Percentiles rank a stretch among this genome's conserved stretches.
Conservation (phyloP, 2,113 vertebrate species). For the Caranx melampygus region DNA sequence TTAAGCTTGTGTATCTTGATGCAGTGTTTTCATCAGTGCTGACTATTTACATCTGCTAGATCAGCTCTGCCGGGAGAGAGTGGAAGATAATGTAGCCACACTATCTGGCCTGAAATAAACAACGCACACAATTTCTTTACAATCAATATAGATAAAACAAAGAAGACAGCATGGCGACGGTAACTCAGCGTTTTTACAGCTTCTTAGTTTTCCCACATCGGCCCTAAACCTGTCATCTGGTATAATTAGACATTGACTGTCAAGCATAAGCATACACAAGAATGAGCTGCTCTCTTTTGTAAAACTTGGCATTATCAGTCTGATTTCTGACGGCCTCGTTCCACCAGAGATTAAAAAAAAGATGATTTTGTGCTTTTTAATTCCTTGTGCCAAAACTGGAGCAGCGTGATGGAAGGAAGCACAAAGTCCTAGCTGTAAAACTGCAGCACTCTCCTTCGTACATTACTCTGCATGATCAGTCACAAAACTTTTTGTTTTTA, state of each 20-base stretch:
- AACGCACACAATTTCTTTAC: not conserved
- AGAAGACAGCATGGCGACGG: not conserved
- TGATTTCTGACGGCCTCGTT: not conserved
- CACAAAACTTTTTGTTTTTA: not conserved
- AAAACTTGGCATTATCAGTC: not conserved
- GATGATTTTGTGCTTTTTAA: not conserved
- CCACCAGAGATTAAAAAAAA: not conserved
- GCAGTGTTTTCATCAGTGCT: constrained; percentile 27
- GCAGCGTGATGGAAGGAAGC: not conserved
- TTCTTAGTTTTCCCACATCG: not conserved
- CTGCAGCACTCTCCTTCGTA: not conserved
- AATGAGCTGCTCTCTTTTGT: too few relatives aligned
- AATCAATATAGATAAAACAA: not conserved
- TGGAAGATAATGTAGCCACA: constrained; percentile 1
- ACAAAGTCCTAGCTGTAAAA: not conserved
- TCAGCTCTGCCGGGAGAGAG: constrained; percentile 1
- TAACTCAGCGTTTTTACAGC: not conserved
- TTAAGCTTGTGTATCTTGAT: constrained; percentile 21
- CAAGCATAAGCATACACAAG: not conserved
- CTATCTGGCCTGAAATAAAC: not conserved
- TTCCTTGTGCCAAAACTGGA: not conserved
- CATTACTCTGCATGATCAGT: not conserved
- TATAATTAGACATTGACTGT: constrained; percentile 22
- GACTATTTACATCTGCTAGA: not conserved
- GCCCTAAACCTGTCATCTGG: constrained; percentile 20